phyloP scores from a whole-genome alignment of 2,113 vertebrate genomes.

The Melanotaenia duboulayi region DNA sequence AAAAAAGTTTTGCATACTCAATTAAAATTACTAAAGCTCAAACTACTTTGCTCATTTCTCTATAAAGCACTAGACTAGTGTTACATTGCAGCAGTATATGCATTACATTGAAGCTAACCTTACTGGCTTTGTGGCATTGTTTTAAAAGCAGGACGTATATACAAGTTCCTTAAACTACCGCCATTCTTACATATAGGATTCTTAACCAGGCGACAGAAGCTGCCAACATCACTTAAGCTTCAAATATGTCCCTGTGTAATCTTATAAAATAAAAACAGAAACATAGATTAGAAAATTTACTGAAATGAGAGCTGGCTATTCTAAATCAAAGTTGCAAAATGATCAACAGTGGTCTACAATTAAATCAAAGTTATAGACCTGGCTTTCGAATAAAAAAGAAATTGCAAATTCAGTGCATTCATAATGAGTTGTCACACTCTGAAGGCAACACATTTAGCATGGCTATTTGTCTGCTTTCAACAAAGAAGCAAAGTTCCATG shows the following conservation, averaged over 20 bases:
- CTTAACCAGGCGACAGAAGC: slow-evolving; percentile 47
- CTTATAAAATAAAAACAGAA: slow-evolving; percentile 1
- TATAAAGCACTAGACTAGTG: slow-evolving; percentile 62
- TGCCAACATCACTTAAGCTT: slow-evolving; percentile 33
- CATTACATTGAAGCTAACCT: slow-evolving; percentile 63
- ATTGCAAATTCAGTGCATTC: slow-evolving; percentile 73
- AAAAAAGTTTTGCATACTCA: slow-evolving; percentile 39
- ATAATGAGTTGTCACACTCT: slow-evolving; percentile 66
- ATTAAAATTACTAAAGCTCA: slow-evolving; percentile 62
- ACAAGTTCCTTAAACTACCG: slow-evolving; percentile 47
- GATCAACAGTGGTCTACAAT: not conserved
- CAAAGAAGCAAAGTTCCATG: slow-evolving; percentile 62
- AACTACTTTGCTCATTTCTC: slow-evolving; percentile 58
- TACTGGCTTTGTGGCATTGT: slow-evolving; percentile 51
- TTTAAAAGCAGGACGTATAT: slow-evolving; percentile 70
- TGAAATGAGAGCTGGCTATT: slow-evolving; percentile 2
- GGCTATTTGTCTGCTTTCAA: slow-evolving; percentile 78
- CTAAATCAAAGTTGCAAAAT: not conserved
- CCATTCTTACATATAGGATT: slow-evolving; percentile 43
- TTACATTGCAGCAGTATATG: slow-evolving; percentile 55
- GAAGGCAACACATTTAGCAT: slow-evolving; percentile 81
- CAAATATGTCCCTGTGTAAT: slow-evolving; percentile 17
- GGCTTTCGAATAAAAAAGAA: slow-evolving; percentile 48
- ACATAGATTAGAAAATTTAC: slow-evolving; percentile 1
- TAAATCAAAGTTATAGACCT: slow-evolving; percentile 25